Base-by-base conservation (phyloP, 2,113 vertebrate species). In the Syngnathus typhle region DNA sequence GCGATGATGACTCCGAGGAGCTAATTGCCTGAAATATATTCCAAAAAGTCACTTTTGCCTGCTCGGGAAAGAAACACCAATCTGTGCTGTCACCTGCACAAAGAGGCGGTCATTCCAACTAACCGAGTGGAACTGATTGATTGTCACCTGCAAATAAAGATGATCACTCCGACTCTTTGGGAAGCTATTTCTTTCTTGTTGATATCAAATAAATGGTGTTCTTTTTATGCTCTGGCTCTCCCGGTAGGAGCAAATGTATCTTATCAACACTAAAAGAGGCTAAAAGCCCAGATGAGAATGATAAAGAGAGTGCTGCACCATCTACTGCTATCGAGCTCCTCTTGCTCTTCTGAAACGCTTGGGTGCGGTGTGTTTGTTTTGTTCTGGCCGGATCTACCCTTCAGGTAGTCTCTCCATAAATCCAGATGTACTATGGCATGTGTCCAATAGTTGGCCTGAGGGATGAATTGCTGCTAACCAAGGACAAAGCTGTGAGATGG, bases 241-340 rank as follows among this genome's bases (percentile, higher is more conserved):
- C 68, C 77, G 71, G 72, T 65, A 81, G 65, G 73, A 80, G 65
- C 68, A 52, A 62, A 69, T 72, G 54, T 54, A 46, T 69, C 52
- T 81, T 32, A 71, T 76, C 75, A 72, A 56, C 43, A 56, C 71
- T 77, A 11, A 83, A 83, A 88, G 67, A 79, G 74, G 82, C 81
- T 77, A 3, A 32, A 32, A 56, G 23, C 11, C 6, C 15, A 56
- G 13, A 1, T 56, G 27, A 32, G 32, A 16, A 36, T 8, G 55
- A 15, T 36, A 27, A 56, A 16, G 1, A 56, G 27, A 13, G 5
- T 5, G 19, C n/a, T 23, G 8, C 9, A 54, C 5, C 8, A 32
- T 32, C 27, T 32, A 32, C 27, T 32, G 3, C 27, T 32, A 64
- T 81, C 73, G 69, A 51, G 10, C 39, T 75, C 66, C 68, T 72